Evolutionary conservation across 2,888 invertebrate genomes (phyloP), one percentile per base, ranked within the genome.

Genomic region (Lasius platythorax): DNA sequence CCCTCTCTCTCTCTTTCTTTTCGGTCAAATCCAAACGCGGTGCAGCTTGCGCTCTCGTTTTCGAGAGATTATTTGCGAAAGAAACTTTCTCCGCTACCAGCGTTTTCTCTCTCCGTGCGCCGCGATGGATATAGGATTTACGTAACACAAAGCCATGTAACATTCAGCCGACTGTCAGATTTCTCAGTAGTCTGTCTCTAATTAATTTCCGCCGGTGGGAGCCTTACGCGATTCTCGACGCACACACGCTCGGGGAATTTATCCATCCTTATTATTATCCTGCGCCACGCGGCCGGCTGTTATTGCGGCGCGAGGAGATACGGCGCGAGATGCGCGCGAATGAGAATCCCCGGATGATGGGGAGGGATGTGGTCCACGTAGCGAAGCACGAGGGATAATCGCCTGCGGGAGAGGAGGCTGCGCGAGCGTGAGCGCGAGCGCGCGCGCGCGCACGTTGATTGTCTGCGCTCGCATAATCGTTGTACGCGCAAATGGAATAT

Each of bases 401-500:
- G 79, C 75, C 61, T 33, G 61, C 61, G 61, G 61, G 79, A 73
- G 79, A 78, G 56, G 78, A 56, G 46, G 23, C 75, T 82, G 79
- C 68, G 68, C 53, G 53, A 72, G 70, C 78, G 23, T 23, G 23
- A 23, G 23, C 23, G 23, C 23, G 23, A 23, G 23, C 23, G 23
- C 23, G 73, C 81, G 56, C 75, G 74, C 84, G 68, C 73, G 79
- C 58, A 46, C 64, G 40, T 61, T 68, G 66, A 64, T 67, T 83
- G 64, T 84, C 72, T 72, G 50, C 43, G 83, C 61, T 70, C 53
- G 70, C 63, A 50, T 72, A 64, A 50, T 83, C 82, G 70, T 70
- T 37, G 63, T 75, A 74, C 30, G 46, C 43, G 82, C 67, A 82
- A 81, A 81, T 81, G 79, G 79, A 81, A 81, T 81, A 81, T 81